phyloP scores from a whole-genome alignment of 2,888 invertebrate genomes.

The Andrena bicolor region DNA sequence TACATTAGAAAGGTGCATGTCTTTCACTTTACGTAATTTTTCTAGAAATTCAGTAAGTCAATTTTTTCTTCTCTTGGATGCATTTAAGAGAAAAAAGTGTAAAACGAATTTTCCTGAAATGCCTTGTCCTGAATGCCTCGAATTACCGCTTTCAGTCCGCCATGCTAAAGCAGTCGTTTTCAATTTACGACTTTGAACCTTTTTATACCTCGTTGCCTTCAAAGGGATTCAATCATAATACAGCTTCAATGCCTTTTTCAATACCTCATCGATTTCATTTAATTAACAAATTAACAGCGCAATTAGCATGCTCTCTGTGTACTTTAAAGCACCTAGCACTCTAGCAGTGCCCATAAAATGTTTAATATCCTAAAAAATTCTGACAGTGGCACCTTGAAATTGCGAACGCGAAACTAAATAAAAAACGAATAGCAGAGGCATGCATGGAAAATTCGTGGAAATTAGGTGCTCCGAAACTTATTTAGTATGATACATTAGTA shows the following conservation, averaged over 20 bases:
- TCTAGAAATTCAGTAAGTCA: too few species aligned
- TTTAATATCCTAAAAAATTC: neutral
- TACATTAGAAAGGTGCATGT: too few species aligned
- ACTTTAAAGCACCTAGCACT: neutral
- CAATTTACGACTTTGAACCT: slow-evolving; percentile 5
- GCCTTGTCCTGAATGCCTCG: too few species aligned
- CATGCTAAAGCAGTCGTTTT: neutral
- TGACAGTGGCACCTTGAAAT: neutral
- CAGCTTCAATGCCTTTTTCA: neutral
- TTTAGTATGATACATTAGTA: too few species aligned
- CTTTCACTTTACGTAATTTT: too few species aligned
- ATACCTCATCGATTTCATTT: neutral
- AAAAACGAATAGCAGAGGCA: neutral
- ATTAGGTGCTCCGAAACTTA: neutral
- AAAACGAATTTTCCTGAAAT: too few species aligned
- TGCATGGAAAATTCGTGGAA: neutral
- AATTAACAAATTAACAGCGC: slow-evolving; percentile 27
- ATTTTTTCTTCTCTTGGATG: too few species aligned
- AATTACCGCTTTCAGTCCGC: neutral
- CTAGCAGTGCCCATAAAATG: slow-evolving; percentile 2
- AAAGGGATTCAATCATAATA: neutral
- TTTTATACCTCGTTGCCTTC: neutral
- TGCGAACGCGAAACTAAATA: neutral
- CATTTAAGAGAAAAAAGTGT: too few species aligned
- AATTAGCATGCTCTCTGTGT: slow-evolving; percentile 10